Base-by-base conservation (phyloP, 2,888 invertebrate species). In the Cecidostiba fungosa region DNA sequence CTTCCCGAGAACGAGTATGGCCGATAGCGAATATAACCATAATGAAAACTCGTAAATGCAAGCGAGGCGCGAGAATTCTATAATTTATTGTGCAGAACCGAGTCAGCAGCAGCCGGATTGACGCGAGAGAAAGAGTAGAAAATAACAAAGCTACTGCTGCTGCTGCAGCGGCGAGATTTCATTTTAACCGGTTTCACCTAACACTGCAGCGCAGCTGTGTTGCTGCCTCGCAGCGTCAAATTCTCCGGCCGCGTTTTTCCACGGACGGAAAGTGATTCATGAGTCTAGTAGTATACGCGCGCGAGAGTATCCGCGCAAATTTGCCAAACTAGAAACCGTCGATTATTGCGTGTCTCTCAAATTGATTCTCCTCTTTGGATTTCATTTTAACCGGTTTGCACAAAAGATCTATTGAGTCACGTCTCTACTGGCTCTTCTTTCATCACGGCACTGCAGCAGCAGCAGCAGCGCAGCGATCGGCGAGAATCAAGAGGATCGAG, bases 121-220 rank as follows among this genome's bases (percentile, higher is more conserved):
- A 79, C 66, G 78, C 79, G 70, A 72, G 81, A 72, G 72, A 81
- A 81, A 54, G 85, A 76, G 66, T 66, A 72, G 85, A 81, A 81
- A 85, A 81, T 77, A 85, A 85, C 66, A 77, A 77, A 84, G 84
- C 69, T 62, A 54, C 59, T 59, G 72, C 47, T 23, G 73, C 80
- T 47, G 69, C 80, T 36, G 66, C 70, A 47, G 72, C 59, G 43
- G 43, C 80, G 77, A 81, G 84, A 83, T 86, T 86, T 83, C 83
- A 83, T 86, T 86, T 86, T 80, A 83, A 86, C 86, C 86, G 86
- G 86, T 86, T 86, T 83, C 78, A 76, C 43, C 66, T 74, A 74
- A 82, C 85, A 78, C 43, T n/a, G 36, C 70, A 50, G 84, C 80
- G 84, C 80, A 36, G 76, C 39, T 39, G 62, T 5, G 36, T 36